Percentiles rank a stretch among this genome's conserved stretches.
phyloP scores from a whole-genome alignment of 2,888 invertebrate genomes.

The Asteroscopus sphinx region DNA sequence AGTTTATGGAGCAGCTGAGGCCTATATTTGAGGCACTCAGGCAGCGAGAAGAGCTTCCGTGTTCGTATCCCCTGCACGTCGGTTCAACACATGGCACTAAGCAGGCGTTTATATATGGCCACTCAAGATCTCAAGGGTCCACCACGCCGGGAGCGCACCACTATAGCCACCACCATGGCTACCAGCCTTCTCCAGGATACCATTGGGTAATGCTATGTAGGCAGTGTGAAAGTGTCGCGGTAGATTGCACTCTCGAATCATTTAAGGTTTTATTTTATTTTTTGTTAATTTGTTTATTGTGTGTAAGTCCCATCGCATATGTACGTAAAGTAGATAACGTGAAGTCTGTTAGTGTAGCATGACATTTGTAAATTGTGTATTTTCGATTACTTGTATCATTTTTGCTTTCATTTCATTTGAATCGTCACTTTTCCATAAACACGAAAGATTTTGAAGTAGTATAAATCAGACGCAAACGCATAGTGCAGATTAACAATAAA shows the following conservation, averaged over 20 bases:
- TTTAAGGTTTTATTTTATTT: constrained; percentile 67
- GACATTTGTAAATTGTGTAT: constrained; percentile 59
- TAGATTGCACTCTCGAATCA: constrained; percentile 73
- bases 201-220: constrained; percentile 92
- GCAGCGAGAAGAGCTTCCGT: constrained; percentile 97
- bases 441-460: constrained; percentile 29
- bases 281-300: constrained; percentile 68
- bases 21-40: constrained; percentile 98
- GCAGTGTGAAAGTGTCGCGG: constrained; percentile 78
- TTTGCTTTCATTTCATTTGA: constrained; percentile 44
- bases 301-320: constrained; percentile 70
- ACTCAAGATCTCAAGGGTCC: constrained; percentile 91
- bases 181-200: constrained; percentile 93
- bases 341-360: constrained; percentile 78
- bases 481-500: constrained; percentile 24
- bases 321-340: constrained; percentile 70
- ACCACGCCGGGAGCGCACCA: constrained; percentile 91
- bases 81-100: constrained; percentile 91
- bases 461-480: neutral
- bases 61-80: constrained; percentile 97
- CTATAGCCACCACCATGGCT: constrained; percentile 92
- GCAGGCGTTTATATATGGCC: constrained; percentile 90
- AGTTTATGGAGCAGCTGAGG: constrained; percentile 98
- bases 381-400: constrained; percentile 33
- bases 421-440: constrained; percentile 32